Evolutionary conservation across 2,113 vertebrate species (phyloP).

Genomic region (Dromas ardeola): DNA sequence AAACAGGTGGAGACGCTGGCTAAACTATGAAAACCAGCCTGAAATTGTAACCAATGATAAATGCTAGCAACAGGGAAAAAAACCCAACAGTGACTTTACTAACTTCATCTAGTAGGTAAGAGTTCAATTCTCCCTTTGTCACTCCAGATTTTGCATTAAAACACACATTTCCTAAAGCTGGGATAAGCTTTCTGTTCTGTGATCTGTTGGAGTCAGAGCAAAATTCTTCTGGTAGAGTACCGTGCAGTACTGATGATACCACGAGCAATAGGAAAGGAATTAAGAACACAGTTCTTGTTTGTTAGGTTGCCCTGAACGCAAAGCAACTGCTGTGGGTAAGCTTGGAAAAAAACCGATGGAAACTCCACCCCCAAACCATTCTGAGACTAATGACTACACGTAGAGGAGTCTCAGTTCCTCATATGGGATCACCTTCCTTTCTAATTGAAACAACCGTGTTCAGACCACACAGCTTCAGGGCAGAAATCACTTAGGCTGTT

Average conservation of each 20-base stretch:
- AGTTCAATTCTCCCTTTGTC: background rate
- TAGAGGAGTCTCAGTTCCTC: background rate
- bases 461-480: background rate
- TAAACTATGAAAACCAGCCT: background rate
- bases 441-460: background rate
- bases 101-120: background rate
- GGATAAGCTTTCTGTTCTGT: background rate
- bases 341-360: background rate
- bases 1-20: background rate
- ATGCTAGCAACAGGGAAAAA: background rate
- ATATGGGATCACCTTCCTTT: background rate
- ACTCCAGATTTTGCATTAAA: background rate
- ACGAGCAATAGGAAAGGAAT: background rate
- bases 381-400: fast-evolving
- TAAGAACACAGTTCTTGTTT: background rate
- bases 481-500: background rate
- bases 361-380: background rate
- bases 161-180: background rate
- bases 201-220: background rate
- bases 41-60: background rate
- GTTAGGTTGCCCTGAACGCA: background rate
- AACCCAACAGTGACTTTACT: background rate
- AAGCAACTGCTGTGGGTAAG: background rate
- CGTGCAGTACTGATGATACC: background rate
- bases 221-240: background rate